Conservation (phyloP, 2,113 vertebrate genomes). For the Noctilio leporinus region DNA sequence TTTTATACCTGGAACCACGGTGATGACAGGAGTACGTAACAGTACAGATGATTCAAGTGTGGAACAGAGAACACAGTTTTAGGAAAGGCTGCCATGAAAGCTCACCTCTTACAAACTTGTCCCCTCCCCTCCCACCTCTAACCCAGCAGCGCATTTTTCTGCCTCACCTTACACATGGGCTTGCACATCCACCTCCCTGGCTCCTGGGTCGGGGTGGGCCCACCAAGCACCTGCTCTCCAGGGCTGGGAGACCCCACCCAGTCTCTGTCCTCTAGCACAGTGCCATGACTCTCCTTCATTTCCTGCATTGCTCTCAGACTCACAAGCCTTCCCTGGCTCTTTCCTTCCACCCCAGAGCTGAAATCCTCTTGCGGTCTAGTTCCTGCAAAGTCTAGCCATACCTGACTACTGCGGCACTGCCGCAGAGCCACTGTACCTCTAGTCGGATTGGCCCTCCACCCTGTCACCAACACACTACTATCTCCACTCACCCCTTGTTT, state of each 20-base stretch:
- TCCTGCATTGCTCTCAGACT: rapidly evolving
- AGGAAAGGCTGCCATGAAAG: neutral
- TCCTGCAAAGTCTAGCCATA: neutral
- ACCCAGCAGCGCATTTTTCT: neutral
- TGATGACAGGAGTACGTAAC: neutral
- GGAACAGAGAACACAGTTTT: neutral
- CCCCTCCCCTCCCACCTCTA: neutral
- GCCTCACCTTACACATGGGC: neutral
- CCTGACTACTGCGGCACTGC: neutral
- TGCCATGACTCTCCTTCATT: neutral
- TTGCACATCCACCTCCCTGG: neutral
- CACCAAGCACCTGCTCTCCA: neutral
- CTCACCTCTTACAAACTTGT: neutral
- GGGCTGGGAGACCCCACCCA: too few species aligned
- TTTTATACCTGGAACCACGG: neutral
- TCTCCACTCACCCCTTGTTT: rapidly evolving
- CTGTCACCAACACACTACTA: neutral
- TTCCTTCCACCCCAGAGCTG: neutral
- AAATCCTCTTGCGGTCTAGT: neutral
- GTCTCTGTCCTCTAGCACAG: neutral
- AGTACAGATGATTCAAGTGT: too few species aligned
- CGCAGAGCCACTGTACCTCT: neutral
- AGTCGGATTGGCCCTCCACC: too few species aligned
- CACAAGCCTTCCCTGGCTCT: neutral
- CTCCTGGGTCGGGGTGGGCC: rapidly evolving